A percentile compares a stretch with the other conserved stretches of the same genome.
These are phyloP conservation scores for Ramazzottius varieornatus DNA, from an alignment of 2,888 invertebrate species.

Conservation along the genomic window DNA sequence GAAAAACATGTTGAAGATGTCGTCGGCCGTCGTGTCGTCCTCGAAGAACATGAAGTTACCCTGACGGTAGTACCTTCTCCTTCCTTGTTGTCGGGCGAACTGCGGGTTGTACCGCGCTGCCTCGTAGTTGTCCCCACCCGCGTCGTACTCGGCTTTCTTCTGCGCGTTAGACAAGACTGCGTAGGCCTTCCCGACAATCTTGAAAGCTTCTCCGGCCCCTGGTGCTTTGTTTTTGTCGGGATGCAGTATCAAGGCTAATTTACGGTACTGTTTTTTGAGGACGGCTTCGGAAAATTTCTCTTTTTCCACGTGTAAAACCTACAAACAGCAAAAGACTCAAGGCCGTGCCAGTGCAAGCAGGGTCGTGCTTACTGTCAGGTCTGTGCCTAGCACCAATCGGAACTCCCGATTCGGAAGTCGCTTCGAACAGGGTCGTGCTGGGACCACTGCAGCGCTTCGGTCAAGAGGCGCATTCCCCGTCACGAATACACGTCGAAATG, in stretches of 20 bases:
- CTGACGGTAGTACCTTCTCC: neutral
- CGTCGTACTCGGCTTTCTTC: neutral
- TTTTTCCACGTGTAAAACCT: neutral
- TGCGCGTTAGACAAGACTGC: neutral
- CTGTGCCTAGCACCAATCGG: no score
- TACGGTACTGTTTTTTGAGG: neutral
- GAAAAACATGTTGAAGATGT: neutral
- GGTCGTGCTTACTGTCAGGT: no score
- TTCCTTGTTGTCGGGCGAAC: neutral
- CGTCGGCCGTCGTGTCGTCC: neutral
- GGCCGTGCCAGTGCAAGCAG: no score
- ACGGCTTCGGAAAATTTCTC: neutral
- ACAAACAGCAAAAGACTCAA: no score
- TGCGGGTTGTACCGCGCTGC: neutral
- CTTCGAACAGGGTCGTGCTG: no score
- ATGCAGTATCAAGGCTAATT: neutral
- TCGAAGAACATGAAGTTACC: neutral
- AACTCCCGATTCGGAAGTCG: no score
- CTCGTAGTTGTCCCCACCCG: neutral
- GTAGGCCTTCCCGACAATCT: neutral
- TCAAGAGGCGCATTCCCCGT: no score
- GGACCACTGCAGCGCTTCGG: no score
- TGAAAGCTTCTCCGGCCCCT: neutral
- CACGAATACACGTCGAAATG: no score
- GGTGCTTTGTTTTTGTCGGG: neutral